phyloP scores from a whole-genome alignment of 2,113 vertebrate species.

The Condylura cristata region DNA sequence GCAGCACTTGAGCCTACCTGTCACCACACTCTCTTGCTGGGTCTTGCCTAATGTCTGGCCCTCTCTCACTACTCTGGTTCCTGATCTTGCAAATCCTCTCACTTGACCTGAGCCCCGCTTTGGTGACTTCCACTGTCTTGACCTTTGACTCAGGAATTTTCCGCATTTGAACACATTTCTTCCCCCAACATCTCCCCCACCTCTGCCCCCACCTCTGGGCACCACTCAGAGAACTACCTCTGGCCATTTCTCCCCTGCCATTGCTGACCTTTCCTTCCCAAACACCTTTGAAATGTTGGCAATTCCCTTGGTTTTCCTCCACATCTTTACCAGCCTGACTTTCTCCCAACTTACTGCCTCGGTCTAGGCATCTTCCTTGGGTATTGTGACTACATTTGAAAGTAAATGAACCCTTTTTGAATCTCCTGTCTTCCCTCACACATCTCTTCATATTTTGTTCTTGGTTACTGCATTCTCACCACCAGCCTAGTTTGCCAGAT shows the following conservation, averaged over 20 bases:
- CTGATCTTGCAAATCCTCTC: neutral
- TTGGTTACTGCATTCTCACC: too few relatives aligned
- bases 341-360: rapidly evolving
- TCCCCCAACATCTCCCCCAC: neutral
- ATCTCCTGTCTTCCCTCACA: neutral
- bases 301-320: neutral
- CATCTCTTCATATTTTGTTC: neutral
- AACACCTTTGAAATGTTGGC: neutral
- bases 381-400: neutral
- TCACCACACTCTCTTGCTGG: neutral
- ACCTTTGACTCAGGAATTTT: neutral
- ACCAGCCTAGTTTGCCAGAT: neutral
- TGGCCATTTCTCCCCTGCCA: neutral
- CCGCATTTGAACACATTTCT: neutral
- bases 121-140: neutral
- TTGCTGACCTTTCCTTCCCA: neutral
- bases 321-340: too few relatives aligned
- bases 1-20: rapidly evolving
- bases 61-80: neutral
- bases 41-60: neutral
- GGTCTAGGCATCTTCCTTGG: neutral
- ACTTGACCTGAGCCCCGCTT: neutral
- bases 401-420: neutral
- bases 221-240: too few relatives aligned
- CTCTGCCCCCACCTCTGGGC: neutral